Base-by-base conservation (phyloP, 2,888 invertebrate species). In the Hanleya hanleyi region DNA sequence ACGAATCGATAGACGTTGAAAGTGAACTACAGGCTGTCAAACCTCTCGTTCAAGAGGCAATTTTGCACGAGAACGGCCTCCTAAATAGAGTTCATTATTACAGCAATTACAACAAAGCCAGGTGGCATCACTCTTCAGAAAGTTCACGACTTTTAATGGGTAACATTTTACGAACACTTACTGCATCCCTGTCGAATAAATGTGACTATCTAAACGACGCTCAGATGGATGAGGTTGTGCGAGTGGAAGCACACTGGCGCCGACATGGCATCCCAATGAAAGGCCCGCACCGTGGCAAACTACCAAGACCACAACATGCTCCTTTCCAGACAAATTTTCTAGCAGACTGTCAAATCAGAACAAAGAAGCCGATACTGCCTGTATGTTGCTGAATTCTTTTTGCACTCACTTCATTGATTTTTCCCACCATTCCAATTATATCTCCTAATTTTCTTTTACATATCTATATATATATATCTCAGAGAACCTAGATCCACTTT, bases 221-320 rank as follows among this genome's bases (percentile, higher is more conserved):
- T 61, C 92, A 95, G 93, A 90, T 95, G 38, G 96, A 97, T 89
- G 92, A 93, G 84, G 93, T 95, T 77, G 95, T 97, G 3, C 92
- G 95, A 29, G 92, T 96, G 82, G 95, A 96, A 92, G 95, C 96
- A 35, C 96, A 95, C 90, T 98, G 97, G 97, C 80, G 83, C 41
- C 74, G 87, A 37, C 70, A 84, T 81, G 86, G 86, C 9, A 76
- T 85, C 2, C 57, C 22, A 4, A 57, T 29, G 57, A 57, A 57
- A 26, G 57, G 57, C 18, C 22, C 22, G 29, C 57, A 57, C 1
- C 57, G 29, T 26, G 26, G 26, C 15, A 15, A 4, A 4, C 32
- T 29, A 15, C 57, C 57, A 22, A 57, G 29, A 26, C 57, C 57
- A 4, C 57, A 57, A 26, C 57, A 57, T 9, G 22, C 57, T 29